Percentiles rank a stretch among this genome's conserved stretches.
Conservation (phyloP, 2,888 invertebrate genomes). For the Schrankia costaestrigalis region DNA sequence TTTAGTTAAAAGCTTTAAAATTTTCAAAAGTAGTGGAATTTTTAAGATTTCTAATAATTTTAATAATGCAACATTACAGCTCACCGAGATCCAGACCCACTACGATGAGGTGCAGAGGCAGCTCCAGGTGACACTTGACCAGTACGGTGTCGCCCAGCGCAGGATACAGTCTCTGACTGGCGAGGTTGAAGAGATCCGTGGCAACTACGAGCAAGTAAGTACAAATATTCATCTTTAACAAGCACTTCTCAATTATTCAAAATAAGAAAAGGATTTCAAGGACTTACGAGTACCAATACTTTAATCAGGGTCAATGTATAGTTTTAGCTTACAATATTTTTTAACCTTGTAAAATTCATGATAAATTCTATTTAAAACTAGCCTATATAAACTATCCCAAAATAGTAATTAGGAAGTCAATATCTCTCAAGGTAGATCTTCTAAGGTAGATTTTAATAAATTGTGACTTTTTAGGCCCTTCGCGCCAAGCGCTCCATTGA, state of each 20-base stretch:
- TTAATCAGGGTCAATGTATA: too few species aligned
- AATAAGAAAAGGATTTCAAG: not conserved
- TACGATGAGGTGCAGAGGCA: constrained; percentile 98
- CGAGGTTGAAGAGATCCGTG: constrained; percentile 97
- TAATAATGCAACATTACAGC: constrained; percentile 72
- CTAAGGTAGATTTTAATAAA: too few species aligned
- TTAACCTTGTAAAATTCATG: too few species aligned
- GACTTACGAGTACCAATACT: too few species aligned
- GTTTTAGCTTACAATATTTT: too few species aligned
- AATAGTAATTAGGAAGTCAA: too few species aligned
- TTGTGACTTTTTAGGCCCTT: constrained; percentile 83
- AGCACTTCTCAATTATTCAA: not conserved
- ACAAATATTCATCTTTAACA: not conserved
- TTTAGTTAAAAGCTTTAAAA: too few species aligned
- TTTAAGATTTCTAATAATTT: too few species aligned
- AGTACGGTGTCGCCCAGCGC: constrained; percentile 93
- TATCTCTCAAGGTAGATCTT: too few species aligned
- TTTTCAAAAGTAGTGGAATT: too few species aligned
- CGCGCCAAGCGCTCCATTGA: constrained; percentile 96
- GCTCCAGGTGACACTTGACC: constrained; percentile 96
- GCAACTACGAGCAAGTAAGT: constrained; percentile 87
- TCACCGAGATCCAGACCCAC: constrained; percentile 94
- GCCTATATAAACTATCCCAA: too few species aligned
- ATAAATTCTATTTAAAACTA: too few species aligned
- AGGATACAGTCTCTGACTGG: constrained; percentile 94